Conservation (phyloP, 2,888 invertebrate species). For the Diogma glabrata region DNA sequence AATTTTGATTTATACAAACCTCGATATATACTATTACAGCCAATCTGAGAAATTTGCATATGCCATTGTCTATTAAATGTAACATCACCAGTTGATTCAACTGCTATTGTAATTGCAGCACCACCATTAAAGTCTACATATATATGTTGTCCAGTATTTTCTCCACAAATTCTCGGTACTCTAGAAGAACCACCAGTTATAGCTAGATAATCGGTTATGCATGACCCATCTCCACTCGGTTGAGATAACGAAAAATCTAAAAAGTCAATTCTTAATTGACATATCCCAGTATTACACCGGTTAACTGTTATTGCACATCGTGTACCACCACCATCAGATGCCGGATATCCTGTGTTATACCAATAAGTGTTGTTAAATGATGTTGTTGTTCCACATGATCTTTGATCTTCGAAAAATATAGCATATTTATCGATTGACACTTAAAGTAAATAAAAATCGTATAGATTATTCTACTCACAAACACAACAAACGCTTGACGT, state of each 20-base stretch:
- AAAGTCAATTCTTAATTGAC: constrained; percentile 66
- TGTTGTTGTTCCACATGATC: constrained; percentile 58
- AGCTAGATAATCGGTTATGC: constrained; percentile 56
- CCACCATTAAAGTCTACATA: constrained; percentile 63
- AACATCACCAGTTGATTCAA: constrained; percentile 49
- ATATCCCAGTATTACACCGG: constrained; percentile 45
- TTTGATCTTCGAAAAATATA: too few relatives aligned
- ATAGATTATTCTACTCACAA: constrained; percentile 43
- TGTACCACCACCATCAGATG: constrained; percentile 53
- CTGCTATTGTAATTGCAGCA: constrained; percentile 51
- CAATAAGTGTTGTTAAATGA: constrained; percentile 75
- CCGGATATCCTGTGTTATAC: constrained; percentile 64
- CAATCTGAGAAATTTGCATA: constrained; percentile 58
- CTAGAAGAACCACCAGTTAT: constrained; percentile 56
- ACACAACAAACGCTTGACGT: constrained; percentile 68
- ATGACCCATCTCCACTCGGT: constrained; percentile 61
- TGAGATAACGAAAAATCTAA: constrained; percentile 58
- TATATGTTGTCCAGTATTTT: constrained; percentile 67
- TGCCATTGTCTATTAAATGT: constrained; percentile 61
- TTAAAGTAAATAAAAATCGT: background rate
- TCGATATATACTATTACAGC: constrained; percentile 57
- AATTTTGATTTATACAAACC: too few relatives aligned
- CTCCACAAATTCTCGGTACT: constrained; percentile 64
- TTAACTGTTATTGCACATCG: constrained; percentile 58
- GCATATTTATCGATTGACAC: too few relatives aligned